Evolutionary conservation across 1,140 invertebrate genomes (phyloP).

Genomic region (Aphelinus certus): DNA sequence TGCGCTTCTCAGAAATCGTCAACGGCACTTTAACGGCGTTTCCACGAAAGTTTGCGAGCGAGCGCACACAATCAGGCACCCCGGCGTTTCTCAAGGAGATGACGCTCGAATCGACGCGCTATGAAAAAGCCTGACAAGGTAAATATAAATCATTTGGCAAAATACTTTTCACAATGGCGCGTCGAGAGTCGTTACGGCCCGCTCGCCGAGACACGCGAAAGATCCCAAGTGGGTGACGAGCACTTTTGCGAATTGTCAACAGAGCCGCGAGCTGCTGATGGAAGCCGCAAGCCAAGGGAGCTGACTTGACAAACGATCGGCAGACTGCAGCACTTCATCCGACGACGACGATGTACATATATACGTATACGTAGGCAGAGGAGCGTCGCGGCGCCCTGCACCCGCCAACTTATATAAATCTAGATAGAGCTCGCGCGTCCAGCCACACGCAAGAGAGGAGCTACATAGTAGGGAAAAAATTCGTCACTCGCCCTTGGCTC

Average conservation of each 20-base stretch:
- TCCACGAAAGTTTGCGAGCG: no score
- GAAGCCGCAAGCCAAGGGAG: no score
- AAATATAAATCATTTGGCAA: conserved; percentile 1
- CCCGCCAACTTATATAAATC: no score
- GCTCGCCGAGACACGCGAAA: conserved; percentile 4
- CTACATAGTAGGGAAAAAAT: not conserved
- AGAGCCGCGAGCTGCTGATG: not conserved
- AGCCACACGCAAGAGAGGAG: no score
- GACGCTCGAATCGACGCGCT: not conserved
- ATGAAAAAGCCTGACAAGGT: not conserved
- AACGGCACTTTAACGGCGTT: no score
- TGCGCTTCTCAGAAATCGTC: no score
- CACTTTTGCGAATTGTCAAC: conserved; percentile 20
- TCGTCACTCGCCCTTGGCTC: not conserved
- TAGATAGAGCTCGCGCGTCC: not conserved
- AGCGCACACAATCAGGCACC: not conserved
- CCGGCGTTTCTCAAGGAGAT: not conserved
- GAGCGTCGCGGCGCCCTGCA: no score
- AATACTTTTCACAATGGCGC: no score
- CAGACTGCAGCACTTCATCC: no score
- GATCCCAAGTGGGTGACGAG: conserved; percentile 25
- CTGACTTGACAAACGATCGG: conserved; percentile 21
- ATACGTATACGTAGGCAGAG: no score
- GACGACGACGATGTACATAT: no score
- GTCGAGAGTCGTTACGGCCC: not conserved